phyloP scores from a whole-genome alignment of 2,113 vertebrate species.

The Myotis lucifugus region DNA sequence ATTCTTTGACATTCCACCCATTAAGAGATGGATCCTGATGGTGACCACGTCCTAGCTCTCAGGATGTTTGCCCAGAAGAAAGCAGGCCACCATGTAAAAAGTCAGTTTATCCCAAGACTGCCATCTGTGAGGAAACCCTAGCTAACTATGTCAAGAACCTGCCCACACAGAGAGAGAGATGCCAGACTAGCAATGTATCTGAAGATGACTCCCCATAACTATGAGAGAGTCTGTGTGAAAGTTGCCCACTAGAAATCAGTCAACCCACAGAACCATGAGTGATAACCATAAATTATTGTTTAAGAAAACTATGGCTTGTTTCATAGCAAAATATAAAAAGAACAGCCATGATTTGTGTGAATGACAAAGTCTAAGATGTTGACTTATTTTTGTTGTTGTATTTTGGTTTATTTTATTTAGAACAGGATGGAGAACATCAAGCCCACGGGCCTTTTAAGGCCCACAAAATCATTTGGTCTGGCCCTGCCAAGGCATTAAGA shows the following conservation, averaged over 20 bases:
- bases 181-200: not conserved
- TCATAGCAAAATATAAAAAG: not conserved
- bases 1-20: not conserved
- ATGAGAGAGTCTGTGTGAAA: not conserved
- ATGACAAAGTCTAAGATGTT: not conserved
- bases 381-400: not conserved
- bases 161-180: not conserved
- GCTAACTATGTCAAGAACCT: not conserved
- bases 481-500: no score
- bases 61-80: not conserved
- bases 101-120: not conserved
- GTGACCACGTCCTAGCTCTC: not conserved
- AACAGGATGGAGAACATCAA: no score
- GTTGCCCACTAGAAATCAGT: not conserved
- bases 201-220: not conserved
- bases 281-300: not conserved
- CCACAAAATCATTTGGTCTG: no score
- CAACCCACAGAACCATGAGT: not conserved
- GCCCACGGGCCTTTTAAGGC: no score
- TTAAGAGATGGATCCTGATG: not conserved
- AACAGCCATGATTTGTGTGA: not conserved
- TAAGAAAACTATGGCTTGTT: not conserved
- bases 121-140: not conserved
- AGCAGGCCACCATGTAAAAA: not conserved
- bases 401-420: not conserved